phyloP scores from a whole-genome alignment of 2,888 invertebrate genomes.

The Ecliptopera silaceata region DNA sequence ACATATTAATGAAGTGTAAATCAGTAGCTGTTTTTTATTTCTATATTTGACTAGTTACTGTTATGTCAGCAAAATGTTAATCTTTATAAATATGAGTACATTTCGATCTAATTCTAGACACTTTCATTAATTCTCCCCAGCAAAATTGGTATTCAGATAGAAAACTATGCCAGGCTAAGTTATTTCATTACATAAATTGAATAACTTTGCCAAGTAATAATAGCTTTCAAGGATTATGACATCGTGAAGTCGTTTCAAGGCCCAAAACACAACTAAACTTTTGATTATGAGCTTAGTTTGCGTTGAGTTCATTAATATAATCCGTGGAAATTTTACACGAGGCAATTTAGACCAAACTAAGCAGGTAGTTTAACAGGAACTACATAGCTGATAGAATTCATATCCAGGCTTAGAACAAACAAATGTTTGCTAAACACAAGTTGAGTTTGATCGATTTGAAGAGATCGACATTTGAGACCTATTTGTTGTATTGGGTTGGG shows the following conservation, averaged over 20 bases:
- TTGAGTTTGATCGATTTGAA: too few species aligned
- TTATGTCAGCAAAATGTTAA: background rate
- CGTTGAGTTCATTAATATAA: too few species aligned
- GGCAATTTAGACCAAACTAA: too few species aligned
- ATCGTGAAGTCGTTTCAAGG: constrained; percentile 10
- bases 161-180: constrained; percentile 3
- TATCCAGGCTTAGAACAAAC: too few species aligned
- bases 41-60: background rate
- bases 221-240: constrained; percentile 5
- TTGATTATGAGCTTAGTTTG: background rate
- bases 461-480: too few species aligned
- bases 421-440: too few species aligned
- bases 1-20: constrained; percentile 15
- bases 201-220: constrained; percentile 12
- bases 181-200: background rate
- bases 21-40: background rate
- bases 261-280: background rate
- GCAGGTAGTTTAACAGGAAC: too few species aligned
- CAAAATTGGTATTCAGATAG: constrained; percentile 11
- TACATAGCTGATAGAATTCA: too few species aligned
- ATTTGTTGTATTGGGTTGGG: too few species aligned
- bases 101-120: background rate
- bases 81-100: background rate
- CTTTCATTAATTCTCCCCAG: background rate
- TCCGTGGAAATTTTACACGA: too few species aligned